A percentile compares a stretch with the other conserved stretches of the same genome.
Conservation (phyloP, 1,140 invertebrate species). For the Rhopalosiphum maidis region DNA sequence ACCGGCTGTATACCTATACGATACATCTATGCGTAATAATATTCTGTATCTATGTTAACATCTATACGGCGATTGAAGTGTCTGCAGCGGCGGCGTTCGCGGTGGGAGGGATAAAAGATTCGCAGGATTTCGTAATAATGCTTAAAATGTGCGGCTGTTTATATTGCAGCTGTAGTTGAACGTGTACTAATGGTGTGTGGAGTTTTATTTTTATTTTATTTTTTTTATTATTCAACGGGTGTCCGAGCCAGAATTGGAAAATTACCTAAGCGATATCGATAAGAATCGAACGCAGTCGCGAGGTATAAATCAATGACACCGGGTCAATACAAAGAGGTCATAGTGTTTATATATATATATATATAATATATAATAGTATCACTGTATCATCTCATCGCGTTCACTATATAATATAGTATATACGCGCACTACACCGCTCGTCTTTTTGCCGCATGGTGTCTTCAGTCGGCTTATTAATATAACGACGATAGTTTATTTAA, state of each 20-base stretch:
- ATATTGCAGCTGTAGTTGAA: background rate
- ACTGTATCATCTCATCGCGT: background rate
- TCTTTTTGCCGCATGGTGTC: background rate
- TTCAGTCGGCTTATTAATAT: background rate
- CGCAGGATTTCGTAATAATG: constrained; percentile 26
- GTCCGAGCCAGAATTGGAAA: constrained; percentile 26
- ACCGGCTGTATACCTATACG: background rate
- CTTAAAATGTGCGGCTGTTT: background rate
- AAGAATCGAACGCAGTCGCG: constrained; percentile 19
- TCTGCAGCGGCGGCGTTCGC: background rate
- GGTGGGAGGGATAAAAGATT: background rate
- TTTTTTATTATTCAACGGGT: constrained; percentile 7
- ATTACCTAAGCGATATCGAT: constrained; percentile 32
- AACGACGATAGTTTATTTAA: background rate
- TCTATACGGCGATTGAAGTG: background rate
- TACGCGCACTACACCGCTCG: background rate
- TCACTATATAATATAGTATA: background rate
- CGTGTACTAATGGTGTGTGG: too few relatives aligned
- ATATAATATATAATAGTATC: background rate
- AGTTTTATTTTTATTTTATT: background rate
- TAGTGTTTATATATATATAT: background rate
- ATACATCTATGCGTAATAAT: background rate
- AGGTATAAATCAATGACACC: constrained; percentile 48
- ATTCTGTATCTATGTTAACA: background rate
- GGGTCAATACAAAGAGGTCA: constrained; percentile 45